phyloP scores from a whole-genome alignment of 2,888 invertebrate species.

The Podotricha telesiphe region DNA sequence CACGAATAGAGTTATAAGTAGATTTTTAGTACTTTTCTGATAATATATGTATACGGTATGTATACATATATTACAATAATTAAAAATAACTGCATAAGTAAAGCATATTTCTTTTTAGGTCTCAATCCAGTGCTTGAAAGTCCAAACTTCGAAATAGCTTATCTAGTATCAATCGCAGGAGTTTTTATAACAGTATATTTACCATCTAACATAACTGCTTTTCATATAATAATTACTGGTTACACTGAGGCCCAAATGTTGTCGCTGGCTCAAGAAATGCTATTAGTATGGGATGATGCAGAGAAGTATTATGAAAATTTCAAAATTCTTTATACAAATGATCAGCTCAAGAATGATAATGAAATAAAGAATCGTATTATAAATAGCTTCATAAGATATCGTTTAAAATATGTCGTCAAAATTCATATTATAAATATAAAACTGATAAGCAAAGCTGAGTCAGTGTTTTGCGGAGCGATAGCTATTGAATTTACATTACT shows the following conservation, averaged over 20 bases:
- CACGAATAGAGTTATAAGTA: too few species aligned
- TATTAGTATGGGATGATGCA: conserved; percentile 56
- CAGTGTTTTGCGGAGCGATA: conserved; percentile 55
- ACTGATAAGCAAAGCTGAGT: conserved; percentile 53
- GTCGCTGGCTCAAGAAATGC: conserved; percentile 58
- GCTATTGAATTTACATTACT: conserved; percentile 58
- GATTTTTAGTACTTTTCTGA: too few species aligned
- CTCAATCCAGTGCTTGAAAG: conserved; percentile 33
- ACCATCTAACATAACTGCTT: conserved; percentile 48
- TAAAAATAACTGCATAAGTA: too few species aligned
- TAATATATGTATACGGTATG: too few species aligned
- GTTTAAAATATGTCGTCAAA: conserved; percentile 51
- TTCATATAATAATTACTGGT: conserved; percentile 57
- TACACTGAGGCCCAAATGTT: conserved; percentile 63
- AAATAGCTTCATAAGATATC: conserved; percentile 53
- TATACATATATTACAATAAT: too few species aligned
- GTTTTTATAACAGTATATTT: conserved; percentile 46
- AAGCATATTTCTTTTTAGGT: conserved; percentile 20
- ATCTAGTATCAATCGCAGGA: conserved; percentile 5
- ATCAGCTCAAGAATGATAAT: neutral
- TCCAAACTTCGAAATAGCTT: conserved; percentile 36
- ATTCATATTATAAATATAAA: conserved; percentile 54
- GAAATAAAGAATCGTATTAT: conserved; percentile 39
- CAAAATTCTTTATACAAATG: conserved; percentile 9
- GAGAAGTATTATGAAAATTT: conserved; percentile 35